Evolutionary conservation across 2,888 invertebrate genomes (phyloP), one percentile per base, ranked within the genome.

Genomic region (Malacosoma neustria): DNA sequence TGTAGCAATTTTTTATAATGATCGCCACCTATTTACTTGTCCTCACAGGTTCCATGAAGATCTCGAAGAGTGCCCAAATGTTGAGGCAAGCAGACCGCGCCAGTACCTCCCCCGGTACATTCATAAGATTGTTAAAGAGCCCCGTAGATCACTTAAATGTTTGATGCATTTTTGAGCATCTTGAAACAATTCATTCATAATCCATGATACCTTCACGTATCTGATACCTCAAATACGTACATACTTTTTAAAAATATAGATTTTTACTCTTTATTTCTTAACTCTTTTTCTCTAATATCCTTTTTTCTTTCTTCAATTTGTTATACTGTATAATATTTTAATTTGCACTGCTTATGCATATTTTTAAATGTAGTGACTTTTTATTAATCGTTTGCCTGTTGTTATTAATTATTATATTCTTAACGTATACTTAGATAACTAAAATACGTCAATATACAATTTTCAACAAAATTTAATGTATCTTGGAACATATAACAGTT

Each of bases 61-160:
- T 87, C 73, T 89, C 89, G 68, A 86, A 88, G 84, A 89, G 89
- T 87, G 89, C 89, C 79, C 88, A 89, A 87, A 87, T 87, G 86
- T 88, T 89, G 87, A 87, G 87, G 74, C 88, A 82, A 72, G 74
- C 87, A 74, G 88, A 88, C 85, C 88, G 87, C 85, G 86, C 88
- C 87, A 87, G 85, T 87, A 86, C 87, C 71, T 80, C 74, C 81
- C 87, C 87, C 75, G 86, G 88, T 87, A 89, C 88, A 56, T 65
- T 60, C 65, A 54, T 66, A 60, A 67, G 52, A 65, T 63, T 68
- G 63, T 75, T 65, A 57, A 68, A 68, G 66, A 64, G 65, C 72
- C 80, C 75, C 49, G 81, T 84, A 84, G 82, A 61, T 47, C 53
- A 65, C 46, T 64, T 68, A 60, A 68, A 65, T 65, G 64, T 77